phyloP scores from a whole-genome alignment of 2,113 vertebrate genomes.

The Papio anubis region DNA sequence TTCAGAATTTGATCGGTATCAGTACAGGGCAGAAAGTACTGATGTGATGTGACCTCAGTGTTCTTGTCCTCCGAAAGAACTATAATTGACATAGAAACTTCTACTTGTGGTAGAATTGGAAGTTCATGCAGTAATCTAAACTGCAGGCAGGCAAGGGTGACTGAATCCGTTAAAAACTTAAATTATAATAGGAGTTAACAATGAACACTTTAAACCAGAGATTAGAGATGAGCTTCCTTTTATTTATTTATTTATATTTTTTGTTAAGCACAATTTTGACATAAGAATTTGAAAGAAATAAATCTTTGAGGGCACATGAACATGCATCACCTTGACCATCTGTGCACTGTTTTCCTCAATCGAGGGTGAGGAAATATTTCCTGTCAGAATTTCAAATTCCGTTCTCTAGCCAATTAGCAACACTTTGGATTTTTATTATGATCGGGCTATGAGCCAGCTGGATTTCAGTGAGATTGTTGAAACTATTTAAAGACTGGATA shows the following conservation, averaged over 20 bases:
- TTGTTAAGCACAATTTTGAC: background rate
- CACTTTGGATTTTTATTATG: conserved; percentile 59
- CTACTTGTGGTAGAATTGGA: background rate
- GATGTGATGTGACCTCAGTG: background rate
- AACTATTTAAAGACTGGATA: conserved; percentile 23
- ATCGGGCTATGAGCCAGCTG: conserved; percentile 55
- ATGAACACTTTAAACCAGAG: background rate
- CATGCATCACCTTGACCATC: conserved; percentile 53
- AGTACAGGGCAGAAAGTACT: background rate
- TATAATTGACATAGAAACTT: background rate
- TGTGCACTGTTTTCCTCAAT: conserved; percentile 30
- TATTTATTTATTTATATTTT: background rate
- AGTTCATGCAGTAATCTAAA: background rate
- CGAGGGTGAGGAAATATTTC: conserved; percentile 40
- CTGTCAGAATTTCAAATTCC: conserved; percentile 66
- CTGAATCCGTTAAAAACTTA: background rate
- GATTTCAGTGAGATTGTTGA: conserved; percentile 54
- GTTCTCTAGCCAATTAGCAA: conserved; percentile 70
- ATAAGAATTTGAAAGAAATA: conserved; percentile 30
- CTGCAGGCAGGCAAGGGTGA: background rate
- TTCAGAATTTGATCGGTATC: conserved; percentile 51
- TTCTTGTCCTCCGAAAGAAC: conserved; percentile 22
- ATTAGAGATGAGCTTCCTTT: background rate
- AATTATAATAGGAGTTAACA: conserved; percentile 13
- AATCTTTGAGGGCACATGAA: background rate